A percentile compares a stretch with the other conserved stretches of the same genome.
Conservation (phyloP, 2,113 vertebrate genomes). For the Epinephelus lanceolatus region DNA sequence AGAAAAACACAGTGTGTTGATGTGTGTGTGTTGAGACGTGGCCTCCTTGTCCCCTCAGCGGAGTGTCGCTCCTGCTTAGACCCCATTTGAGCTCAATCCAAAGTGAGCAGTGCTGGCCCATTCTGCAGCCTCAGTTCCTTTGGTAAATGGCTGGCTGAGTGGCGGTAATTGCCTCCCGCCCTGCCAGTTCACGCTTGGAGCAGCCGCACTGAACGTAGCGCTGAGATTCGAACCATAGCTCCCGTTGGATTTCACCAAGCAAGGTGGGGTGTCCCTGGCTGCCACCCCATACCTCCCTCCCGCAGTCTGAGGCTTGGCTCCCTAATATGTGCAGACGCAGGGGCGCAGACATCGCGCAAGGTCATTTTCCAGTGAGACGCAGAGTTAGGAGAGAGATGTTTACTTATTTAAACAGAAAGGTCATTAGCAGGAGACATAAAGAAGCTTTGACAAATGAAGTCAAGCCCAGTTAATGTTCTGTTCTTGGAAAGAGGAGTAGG, state of each 20-base stretch:
- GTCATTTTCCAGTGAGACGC: slow-evolving; percentile 58
- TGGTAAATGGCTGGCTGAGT: slow-evolving; percentile 76
- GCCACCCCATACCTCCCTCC: slow-evolving; percentile 11
- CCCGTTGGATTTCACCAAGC: slow-evolving; percentile 34
- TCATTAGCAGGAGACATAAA: slow-evolving; percentile 71
- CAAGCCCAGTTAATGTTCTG: slow-evolving; percentile 66
- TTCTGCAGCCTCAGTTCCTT: slow-evolving; percentile 65
- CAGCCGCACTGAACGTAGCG: slow-evolving; percentile 44
- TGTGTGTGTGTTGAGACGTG: slow-evolving; percentile 22
- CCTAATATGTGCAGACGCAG: slow-evolving; percentile 18
- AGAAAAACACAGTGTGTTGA: background rate
- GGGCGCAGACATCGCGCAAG: slow-evolving; percentile 36
- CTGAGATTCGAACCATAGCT: slow-evolving; percentile 56
- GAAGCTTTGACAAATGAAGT: slow-evolving; percentile 77
- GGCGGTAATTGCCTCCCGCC: slow-evolving; percentile 77
- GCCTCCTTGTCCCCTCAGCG: slow-evolving; percentile 36
- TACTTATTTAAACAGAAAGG: slow-evolving; percentile 78
- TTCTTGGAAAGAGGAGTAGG: slow-evolving; percentile 56
- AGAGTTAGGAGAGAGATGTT: slow-evolving; percentile 53
- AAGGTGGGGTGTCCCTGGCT: slow-evolving; percentile 39
- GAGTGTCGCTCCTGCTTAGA: slow-evolving; percentile 66
- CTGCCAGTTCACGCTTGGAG: slow-evolving; percentile 66
- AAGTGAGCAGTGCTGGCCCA: slow-evolving; percentile 67
- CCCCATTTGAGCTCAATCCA: slow-evolving; percentile 65
- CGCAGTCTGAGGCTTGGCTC: slow-evolving; percentile 5